Base-by-base conservation (phyloP, 1,140 invertebrate species). In the Micrasema longulum region DNA sequence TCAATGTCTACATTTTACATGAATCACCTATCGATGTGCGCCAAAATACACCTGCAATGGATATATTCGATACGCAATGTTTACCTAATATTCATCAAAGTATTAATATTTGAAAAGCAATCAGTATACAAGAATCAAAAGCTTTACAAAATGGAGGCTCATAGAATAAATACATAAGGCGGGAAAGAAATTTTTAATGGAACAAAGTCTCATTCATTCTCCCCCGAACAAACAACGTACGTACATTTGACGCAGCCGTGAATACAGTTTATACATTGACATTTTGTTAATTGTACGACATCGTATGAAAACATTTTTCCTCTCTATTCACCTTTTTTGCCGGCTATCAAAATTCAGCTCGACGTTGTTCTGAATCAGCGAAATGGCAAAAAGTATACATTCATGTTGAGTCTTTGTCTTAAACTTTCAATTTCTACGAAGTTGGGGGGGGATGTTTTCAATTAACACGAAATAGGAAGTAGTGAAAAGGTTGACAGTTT, bases 361-460 rank as follows among this genome's bases (percentile, higher is more conserved):
- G 7, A 31, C 3, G 26, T 31, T 31, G 26, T 12, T 45, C 11
- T 45, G 11, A 45, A n/a, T 45, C 41, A 45, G 41, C 14, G 41
- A 45, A 45, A n/a, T 45, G 11, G 41, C 3, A 12, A 3, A 45
- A 45, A 12, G 41, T n/a, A 11, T 45, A 45, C 26, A 31, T 31
- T 45, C 41, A 16, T 45, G 41, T 6, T 11, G 41, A 3, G 20
- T 53, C 26, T 26, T 53, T 53, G 50, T 53, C 23, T 53, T 1
- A n/a, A 53, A 53, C 50, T 53, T 53, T 53, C 50, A 53, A 26
- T 53, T 53, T 53, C 50, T n/a, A 22, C n/a, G 50, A 11, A 52
- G 26, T 31, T 23, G 20, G 10, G 26, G 20, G 20, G n/a, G 50
- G n/a, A 23, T n/a, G 12, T n/a, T 26, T 26, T n/a, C 20, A 26